A percentile compares a stretch with the other conserved stretches of the same genome.
These are phyloP conservation scores for Mus minutoides DNA, from an alignment of 2,797 vertebrate genomes.

Conservation along the genomic window DNA sequence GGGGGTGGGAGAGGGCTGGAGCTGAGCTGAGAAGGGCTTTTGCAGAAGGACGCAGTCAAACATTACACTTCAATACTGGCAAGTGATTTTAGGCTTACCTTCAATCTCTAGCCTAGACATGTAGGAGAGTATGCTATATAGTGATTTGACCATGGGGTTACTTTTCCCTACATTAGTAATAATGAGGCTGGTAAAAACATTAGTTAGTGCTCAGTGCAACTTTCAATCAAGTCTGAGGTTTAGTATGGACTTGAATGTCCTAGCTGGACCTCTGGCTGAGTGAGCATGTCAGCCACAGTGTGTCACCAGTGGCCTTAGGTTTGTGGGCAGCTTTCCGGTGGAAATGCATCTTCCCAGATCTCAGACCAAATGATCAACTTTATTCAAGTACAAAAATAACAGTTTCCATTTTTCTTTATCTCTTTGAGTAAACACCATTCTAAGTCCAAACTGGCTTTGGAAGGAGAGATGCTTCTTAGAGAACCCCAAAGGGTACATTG, in stretches of 20 bases:
- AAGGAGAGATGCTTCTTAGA: background rate
- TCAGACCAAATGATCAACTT: background rate
- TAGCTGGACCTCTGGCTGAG: background rate
- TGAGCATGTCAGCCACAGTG: background rate
- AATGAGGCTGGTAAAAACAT: background rate
- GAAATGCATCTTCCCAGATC: background rate
- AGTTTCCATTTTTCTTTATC: background rate
- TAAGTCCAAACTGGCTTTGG: background rate
- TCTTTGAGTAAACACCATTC: background rate
- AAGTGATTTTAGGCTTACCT: background rate
- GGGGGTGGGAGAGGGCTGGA: background rate
- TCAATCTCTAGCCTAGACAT: slow-evolving; percentile 23
- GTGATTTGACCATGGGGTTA: background rate
- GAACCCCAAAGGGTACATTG: slow-evolving; percentile 9
- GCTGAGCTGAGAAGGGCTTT: background rate
- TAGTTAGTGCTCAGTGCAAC: background rate
- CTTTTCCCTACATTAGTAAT: background rate
- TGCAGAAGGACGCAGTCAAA: background rate
- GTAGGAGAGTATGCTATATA: background rate
- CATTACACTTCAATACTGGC: background rate
- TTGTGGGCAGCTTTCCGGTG: background rate
- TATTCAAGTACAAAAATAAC: background rate
- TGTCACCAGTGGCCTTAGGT: background rate
- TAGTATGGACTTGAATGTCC: too few relatives aligned
- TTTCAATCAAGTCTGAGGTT: slow-evolving; percentile 3